Evolutionary conservation across 2,797 vertebrate genomes (phyloP), one percentile per base, ranked within the genome.

Genomic region (Poecilia picta): DNA sequence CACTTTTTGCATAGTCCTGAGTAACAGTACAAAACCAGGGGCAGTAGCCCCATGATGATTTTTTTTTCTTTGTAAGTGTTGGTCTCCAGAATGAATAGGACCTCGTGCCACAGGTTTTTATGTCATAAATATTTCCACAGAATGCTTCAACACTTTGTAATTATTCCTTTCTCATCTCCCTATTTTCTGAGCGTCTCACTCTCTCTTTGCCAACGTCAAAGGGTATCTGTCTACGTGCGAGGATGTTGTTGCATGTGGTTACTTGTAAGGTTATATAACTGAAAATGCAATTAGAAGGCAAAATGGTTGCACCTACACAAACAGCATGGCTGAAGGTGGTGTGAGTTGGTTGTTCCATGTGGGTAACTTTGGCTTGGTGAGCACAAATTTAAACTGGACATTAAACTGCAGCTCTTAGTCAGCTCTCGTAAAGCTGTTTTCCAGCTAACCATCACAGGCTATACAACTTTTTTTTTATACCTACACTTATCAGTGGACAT

Each of bases 51-150:
- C 78, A 68, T 28, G 72, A 77, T 53, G 51, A 7, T 2, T 81
- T 36, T 72, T 31, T 31, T 80, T 82, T 76, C 82, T 82, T n/a
- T 43, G 71, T 75, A 81, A 79, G 72, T 18, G 7, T 62, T 4
- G 53, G 70, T 66, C 87, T 89, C 77, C 47, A 77, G 85, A 77
- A 78, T 90, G 72, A 84, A 73, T 85, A 49, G 36, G n/a, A 80
- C 81, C 82, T 49, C 62, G 71, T 81, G 89, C 88, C 86, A 88
- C 87, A 77, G 77, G 80, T 83, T 91, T 92, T 93, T 77, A 89
- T 89, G 81, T 91, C 82, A 84, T 93, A 92, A 92, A 90, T 91
- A 89, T 91, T 76, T 80, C 84, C 76, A 62, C 81, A 85, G 75
- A 90, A 85, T 51, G 76, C 75, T 68, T 88, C 83, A 81, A 45